Base-by-base conservation (phyloP, 2,797 vertebrate genomes). In the Harpagifer antarcticus region DNA sequence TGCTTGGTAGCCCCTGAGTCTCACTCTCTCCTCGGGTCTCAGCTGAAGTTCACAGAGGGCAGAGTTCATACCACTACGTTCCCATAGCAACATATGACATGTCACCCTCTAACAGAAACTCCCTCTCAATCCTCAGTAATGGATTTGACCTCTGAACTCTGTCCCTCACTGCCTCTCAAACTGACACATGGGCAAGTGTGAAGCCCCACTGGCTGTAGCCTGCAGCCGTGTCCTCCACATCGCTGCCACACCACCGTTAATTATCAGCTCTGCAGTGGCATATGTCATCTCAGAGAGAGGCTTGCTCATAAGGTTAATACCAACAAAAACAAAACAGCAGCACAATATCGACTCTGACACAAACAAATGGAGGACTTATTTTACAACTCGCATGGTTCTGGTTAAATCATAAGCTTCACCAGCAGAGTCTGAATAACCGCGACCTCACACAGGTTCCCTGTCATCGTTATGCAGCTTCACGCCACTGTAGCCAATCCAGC, bases 81-180 rank as follows among this genome's bases (percentile, higher is more conserved):
- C 84, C 94, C 91, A 95, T 94, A 83, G 94, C 90, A 95, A 95
- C 94, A 86, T 81, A 88, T 79, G 84, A 90, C 91, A 89, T 78
- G 84, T 91, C 89, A 72, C 86, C 82, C 77, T 86, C 84, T 87
- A 90, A 90, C 86, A 90, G 86, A 88, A 87, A 87, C 91, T 87
- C 91, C 86, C 87, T 88, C 88, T 89, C 93, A 87, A 91, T 90
- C 86, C 89, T 62, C 87, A 71, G 37, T 94, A 94, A 96, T 95
- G 91, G 94, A 88, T 94, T 93, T 94, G 93, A 94, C 91, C 93
- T 86, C 70, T 91, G 91, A 92, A 84, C 93, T 91, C 78, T 87
- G 87, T 78, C 89, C 88, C 86, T 79, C 67, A 72, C 82, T 73
- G 84, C 78, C 88, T 82, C 78, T 86, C 84, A 86, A 87, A 85